phyloP scores from a whole-genome alignment of 2,797 vertebrate genomes.

The Psittacula derbiana region DNA sequence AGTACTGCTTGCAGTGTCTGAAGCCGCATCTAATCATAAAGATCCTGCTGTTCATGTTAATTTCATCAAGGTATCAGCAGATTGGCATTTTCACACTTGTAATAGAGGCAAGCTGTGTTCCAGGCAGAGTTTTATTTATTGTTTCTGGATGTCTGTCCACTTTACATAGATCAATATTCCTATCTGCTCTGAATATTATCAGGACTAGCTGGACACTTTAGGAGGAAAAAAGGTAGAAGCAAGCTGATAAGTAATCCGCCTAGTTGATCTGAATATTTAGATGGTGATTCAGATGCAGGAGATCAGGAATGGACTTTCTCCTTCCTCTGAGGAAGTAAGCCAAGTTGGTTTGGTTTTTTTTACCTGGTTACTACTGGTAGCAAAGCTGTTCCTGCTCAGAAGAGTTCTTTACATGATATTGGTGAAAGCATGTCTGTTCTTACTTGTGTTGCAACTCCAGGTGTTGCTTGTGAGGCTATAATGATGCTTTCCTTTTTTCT shows the following conservation, averaged over 20 bases:
- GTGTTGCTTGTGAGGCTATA: background rate
- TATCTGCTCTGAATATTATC: background rate
- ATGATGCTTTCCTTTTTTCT: background rate
- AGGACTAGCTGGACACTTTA: background rate
- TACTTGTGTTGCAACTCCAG: background rate
- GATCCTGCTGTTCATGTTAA: background rate
- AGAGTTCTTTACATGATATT: background rate
- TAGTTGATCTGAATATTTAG: background rate
- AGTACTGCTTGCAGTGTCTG: background rate
- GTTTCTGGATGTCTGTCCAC: background rate
- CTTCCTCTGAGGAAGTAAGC: background rate
- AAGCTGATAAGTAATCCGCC: background rate
- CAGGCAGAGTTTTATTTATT: background rate
- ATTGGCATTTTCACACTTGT: background rate
- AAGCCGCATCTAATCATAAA: background rate
- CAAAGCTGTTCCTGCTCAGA: background rate
- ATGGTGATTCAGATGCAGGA: background rate
- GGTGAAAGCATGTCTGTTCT: background rate
- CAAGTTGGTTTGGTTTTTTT: background rate
- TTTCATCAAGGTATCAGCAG: background rate
- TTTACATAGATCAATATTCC: background rate
- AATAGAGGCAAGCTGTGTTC: background rate
- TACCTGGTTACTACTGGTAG: background rate
- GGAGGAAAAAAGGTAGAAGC: background rate
- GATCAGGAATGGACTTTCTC: constrained; percentile 5